Percentiles rank a stretch among this genome's conserved stretches.
Evolutionary conservation across 1,140 invertebrate genomes (phyloP).

Genomic region (Ceratosolen fusciceps): DNA sequence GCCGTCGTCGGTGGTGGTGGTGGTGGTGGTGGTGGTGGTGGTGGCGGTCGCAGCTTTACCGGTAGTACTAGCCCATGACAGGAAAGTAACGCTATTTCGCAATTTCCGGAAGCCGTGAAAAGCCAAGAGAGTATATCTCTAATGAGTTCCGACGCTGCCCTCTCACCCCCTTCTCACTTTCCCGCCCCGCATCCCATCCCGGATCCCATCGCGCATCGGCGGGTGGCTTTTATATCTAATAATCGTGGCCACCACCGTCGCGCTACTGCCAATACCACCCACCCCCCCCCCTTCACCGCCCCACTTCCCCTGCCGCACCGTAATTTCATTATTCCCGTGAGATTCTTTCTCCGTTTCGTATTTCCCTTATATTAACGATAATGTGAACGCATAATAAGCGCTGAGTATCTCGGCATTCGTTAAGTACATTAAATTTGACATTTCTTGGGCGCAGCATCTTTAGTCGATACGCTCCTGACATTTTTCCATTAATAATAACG

Average conservation of each 20-base stretch:
- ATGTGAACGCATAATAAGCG: neutral
- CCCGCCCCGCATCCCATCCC: neutral
- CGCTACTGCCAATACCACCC: no score
- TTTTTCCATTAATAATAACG: neutral
- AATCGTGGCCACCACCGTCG: no score
- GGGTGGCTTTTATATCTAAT: constrained; percentile 1
- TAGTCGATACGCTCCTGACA: neutral
- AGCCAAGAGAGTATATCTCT: constrained; percentile 31
- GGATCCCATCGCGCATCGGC: no score
- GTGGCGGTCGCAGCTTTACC: neutral
- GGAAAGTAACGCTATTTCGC: constrained; percentile 62
- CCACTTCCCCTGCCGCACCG: no score
- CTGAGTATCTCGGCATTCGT: neutral
- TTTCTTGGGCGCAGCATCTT: neutral
- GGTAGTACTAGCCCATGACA: constrained; percentile 50
- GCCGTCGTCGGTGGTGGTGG: constrained; percentile 2
- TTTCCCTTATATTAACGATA: neutral
- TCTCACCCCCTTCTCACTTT: neutral
- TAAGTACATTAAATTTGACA: neutral
- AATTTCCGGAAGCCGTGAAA: constrained; percentile 57
- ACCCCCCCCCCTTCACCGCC: no score
- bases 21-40: neutral
- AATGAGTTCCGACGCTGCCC: constrained; percentile 9
- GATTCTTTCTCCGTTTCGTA: no score
- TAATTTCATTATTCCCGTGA: no score